Percentiles rank a stretch among this genome's conserved stretches.
These are phyloP conservation scores for Phoebastria nigripes DNA, from an alignment of 2,797 vertebrate species.

Conservation along the genomic window DNA sequence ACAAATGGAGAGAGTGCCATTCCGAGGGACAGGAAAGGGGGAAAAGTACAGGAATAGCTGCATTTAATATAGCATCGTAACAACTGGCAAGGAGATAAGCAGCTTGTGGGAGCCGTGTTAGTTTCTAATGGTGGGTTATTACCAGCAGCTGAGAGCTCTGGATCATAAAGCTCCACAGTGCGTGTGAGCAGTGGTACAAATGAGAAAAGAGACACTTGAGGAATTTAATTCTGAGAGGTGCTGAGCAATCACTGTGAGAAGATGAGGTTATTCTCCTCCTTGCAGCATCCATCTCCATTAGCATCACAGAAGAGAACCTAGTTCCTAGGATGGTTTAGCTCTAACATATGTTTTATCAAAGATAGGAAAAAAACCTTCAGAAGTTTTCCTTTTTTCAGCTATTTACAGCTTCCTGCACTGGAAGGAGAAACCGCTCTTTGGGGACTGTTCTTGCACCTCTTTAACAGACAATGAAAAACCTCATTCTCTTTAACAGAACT, in stretches of 20 bases:
- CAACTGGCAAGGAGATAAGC: neutral
- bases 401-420: neutral
- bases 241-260: neutral
- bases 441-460: neutral
- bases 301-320: neutral
- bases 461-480: neutral
- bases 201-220: neutral
- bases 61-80: neutral
- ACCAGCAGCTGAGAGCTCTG: neutral
- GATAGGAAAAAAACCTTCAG: neutral
- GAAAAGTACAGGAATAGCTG: neutral
- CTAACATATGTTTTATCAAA: neutral
- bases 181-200: neutral
- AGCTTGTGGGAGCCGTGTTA: neutral
- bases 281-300: neutral
- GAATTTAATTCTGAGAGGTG: neutral
- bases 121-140: neutral
- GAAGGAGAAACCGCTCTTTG: neutral
- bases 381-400: neutral
- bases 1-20: neutral
- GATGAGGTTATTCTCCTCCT: neutral
- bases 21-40: neutral
- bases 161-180: neutral
- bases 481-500: neutral
- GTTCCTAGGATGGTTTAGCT: neutral